phyloP scores from a whole-genome alignment of 2,888 invertebrate species.

The Linnaemya tessellans region DNA sequence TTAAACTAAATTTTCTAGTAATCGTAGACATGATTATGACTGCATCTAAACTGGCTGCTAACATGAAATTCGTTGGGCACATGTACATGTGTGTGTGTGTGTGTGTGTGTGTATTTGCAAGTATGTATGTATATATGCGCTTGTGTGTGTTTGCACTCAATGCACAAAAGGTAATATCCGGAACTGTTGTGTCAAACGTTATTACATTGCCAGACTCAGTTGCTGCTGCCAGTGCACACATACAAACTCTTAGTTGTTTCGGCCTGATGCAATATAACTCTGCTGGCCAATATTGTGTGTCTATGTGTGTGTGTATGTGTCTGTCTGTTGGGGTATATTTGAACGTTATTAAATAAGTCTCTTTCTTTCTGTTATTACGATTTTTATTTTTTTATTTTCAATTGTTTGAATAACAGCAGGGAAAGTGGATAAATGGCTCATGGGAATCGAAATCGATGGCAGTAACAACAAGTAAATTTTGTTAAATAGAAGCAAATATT shows the following conservation, averaged over 20 bases:
- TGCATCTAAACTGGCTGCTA: slow-evolving; percentile 55
- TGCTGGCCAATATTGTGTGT: slow-evolving; percentile 46
- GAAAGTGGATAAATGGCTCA: slow-evolving; percentile 5
- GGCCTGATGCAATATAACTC: slow-evolving; percentile 59
- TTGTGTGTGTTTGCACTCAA: slow-evolving; percentile 25
- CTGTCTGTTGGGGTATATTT: slow-evolving; percentile 10
- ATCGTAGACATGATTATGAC: slow-evolving; percentile 38
- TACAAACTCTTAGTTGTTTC: slow-evolving; percentile 43
- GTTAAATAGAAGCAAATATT: no score
- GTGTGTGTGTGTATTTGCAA: background rate
- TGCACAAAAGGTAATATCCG: slow-evolving; percentile 67
- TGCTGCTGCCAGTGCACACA: slow-evolving; percentile 30
- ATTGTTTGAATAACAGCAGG: slow-evolving; percentile 8
- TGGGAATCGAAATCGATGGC: no score
- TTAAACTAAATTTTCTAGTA: slow-evolving; percentile 41
- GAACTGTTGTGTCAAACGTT: slow-evolving; percentile 65
- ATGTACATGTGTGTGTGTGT: background rate
- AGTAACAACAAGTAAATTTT: no score
- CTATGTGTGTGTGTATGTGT: slow-evolving; percentile 4
- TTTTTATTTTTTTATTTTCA: slow-evolving; percentile 8
- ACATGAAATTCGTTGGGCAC: slow-evolving; percentile 6
- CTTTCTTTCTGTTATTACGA: slow-evolving; percentile 38
- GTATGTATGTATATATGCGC: background rate
- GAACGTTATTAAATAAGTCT: slow-evolving; percentile 57
- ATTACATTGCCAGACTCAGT: slow-evolving; percentile 58